Conservation (phyloP, 2,888 invertebrate genomes). For the Cryptocheilus praepositus region DNA sequence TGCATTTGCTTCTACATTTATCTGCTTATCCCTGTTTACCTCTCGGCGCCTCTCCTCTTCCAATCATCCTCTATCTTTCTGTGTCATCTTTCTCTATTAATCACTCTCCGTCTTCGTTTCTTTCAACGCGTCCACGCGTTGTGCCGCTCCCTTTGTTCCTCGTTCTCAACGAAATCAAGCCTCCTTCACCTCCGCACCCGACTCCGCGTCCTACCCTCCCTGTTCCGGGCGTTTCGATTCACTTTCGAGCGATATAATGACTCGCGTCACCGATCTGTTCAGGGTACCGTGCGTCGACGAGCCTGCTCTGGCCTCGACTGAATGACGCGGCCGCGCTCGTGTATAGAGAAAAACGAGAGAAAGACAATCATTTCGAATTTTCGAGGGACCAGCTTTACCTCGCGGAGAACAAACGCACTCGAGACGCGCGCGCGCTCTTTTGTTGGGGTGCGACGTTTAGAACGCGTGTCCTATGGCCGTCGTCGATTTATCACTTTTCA, state of each 20-base stretch:
- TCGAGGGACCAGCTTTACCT: slow-evolving; percentile 6
- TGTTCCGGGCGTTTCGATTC: slow-evolving; percentile 55
- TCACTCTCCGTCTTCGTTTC: slow-evolving; percentile 27
- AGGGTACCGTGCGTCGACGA: slow-evolving; percentile 34
- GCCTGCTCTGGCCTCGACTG: slow-evolving; percentile 31
- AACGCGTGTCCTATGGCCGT: too few relatives aligned
- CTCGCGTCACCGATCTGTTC: slow-evolving; percentile 55
- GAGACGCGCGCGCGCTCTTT: slow-evolving; percentile 1
- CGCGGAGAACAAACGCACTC: not conserved
- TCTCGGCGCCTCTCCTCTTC: slow-evolving; percentile 13
- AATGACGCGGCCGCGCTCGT: slow-evolving; percentile 29
- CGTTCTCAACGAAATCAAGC: not conserved
- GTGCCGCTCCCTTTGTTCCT: slow-evolving; percentile 4
- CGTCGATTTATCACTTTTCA: too few relatives aligned
- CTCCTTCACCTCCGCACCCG: slow-evolving; percentile 41
- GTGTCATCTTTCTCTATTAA: slow-evolving; percentile 36
- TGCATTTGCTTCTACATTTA: not conserved
- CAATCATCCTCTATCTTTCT: slow-evolving; percentile 12
- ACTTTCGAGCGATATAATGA: slow-evolving; percentile 57
- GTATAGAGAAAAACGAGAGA: slow-evolving; percentile 4
- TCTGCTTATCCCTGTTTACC: slow-evolving; percentile 20
- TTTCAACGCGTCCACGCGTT: slow-evolving; percentile 1
- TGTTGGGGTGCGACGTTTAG: too few relatives aligned
- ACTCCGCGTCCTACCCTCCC: slow-evolving; percentile 53
- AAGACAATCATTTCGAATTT: slow-evolving; percentile 8